These are phyloP conservation scores for Lates calcarifer DNA, from an alignment of 2,113 vertebrate species.

Conservation along the genomic window DNA sequence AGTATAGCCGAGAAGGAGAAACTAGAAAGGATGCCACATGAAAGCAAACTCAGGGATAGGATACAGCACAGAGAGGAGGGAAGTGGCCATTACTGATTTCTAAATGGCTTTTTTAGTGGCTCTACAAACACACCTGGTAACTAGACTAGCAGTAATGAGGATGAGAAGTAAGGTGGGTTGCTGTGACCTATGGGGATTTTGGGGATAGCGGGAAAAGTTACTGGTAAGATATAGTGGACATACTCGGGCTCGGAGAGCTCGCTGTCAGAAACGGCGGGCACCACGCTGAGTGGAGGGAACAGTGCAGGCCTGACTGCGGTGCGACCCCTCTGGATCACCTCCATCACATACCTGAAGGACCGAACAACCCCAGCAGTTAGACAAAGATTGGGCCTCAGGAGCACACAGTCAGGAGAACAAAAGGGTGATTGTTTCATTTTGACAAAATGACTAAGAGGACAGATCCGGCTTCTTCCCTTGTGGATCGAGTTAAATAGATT, in stretches of 20 bases:
- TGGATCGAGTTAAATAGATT: slow-evolving; percentile 1
- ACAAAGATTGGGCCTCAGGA: slow-evolving; percentile 14
- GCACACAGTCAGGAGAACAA: slow-evolving; percentile 13
- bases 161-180: slow-evolving; percentile 5
- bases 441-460: not conserved
- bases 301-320: slow-evolving; percentile 84
- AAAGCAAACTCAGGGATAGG: not conserved
- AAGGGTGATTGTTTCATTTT: not conserved
- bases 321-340: slow-evolving; percentile 90
- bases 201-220: slow-evolving; percentile 10
- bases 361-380: slow-evolving; percentile 78
- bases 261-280: slow-evolving; percentile 89
- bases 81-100: not conserved
- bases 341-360: slow-evolving; percentile 89
- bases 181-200: not conserved
- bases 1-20: too few species aligned
- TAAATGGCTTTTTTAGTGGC: not conserved
- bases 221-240: slow-evolving; percentile 71
- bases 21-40: not conserved
- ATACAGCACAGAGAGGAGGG: not conserved
- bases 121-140: not conserved
- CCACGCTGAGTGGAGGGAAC: slow-evolving; percentile 85
- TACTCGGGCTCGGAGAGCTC: slow-evolving; percentile 90
- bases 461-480: not conserved
- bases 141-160: slow-evolving; percentile 14